Evolutionary conservation across 1,140 invertebrate genomes (phyloP).

Genomic region (Drosophila kurseongensis): DNA sequence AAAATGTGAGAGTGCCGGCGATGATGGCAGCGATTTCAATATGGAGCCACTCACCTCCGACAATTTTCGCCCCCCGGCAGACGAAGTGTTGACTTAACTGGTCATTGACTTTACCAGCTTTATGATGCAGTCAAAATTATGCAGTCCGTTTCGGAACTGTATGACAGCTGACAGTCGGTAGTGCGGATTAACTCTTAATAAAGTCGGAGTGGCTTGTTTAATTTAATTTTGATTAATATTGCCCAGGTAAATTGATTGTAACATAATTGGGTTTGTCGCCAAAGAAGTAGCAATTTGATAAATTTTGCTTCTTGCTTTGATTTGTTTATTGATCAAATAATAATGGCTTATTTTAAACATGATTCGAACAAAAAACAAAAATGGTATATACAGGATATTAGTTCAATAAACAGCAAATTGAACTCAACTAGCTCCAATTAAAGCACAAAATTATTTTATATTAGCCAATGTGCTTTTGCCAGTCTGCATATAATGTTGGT

Average conservation of each 20-base stretch:
- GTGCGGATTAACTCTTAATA: constrained; percentile 28
- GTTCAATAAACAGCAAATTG: not conserved
- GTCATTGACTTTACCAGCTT: constrained; percentile 79
- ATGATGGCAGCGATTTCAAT: constrained; percentile 37
- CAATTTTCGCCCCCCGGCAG: constrained; percentile 12
- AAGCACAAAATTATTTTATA: not conserved
- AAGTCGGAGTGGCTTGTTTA: constrained; percentile 6
- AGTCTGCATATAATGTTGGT: not conserved
- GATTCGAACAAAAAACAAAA: too few relatives aligned
- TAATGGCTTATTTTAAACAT: not conserved
- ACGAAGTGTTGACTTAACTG: constrained; percentile 77
- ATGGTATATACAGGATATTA: not conserved
- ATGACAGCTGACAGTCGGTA: constrained; percentile 31
- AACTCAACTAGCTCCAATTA: not conserved
- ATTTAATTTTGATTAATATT: constrained; percentile 2
- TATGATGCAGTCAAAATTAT: constrained; percentile 74
- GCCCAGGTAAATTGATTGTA: constrained; percentile 4
- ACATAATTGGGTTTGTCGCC: constrained; percentile 2
- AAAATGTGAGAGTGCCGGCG: constrained; percentile 39
- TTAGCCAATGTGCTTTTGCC: not conserved
- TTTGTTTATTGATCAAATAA: not conserved
- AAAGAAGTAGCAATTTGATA: not conserved
- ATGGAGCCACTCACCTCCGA: constrained; percentile 17
- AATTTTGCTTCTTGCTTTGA: not conserved
- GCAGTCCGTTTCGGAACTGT: constrained; percentile 57